phyloP scores from a whole-genome alignment of 2,113 vertebrate species.

The Anolis sagrei region DNA sequence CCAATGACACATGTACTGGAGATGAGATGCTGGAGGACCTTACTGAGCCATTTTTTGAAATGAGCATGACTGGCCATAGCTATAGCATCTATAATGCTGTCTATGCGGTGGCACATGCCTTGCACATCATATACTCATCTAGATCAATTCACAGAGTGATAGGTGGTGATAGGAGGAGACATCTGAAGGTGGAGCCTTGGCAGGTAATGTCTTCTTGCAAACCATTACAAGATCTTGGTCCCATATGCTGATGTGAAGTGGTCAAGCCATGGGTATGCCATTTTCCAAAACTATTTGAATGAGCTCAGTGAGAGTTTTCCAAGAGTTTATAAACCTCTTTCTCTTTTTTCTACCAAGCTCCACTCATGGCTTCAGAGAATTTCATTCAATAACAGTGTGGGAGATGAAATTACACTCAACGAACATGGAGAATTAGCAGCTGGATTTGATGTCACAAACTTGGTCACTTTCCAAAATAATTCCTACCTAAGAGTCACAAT shows the following conservation, averaged over 20 bases:
- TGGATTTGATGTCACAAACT: not conserved
- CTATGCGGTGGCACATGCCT: not conserved
- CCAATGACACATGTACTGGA: not conserved
- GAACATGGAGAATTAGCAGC: not conserved
- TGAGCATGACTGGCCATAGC: not conserved
- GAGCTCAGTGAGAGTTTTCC: too few relatives aligned
- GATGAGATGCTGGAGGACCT: not conserved
- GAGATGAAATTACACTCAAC: not conserved
- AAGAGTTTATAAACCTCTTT: not conserved
- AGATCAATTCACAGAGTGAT: not conserved
- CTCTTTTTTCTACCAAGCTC: not conserved
- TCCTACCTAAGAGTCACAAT: not conserved
- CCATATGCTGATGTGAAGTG: not conserved
- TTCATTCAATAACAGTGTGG: conserved; percentile 2
- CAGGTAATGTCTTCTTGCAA: not conserved
- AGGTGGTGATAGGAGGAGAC: rapidly evolving
- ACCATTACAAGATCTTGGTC: too few relatives aligned
- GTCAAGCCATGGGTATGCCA: not conserved
- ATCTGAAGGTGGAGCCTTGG: not conserved
- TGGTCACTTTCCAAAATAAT: conserved; percentile 1
- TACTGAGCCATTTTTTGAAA: not conserved
- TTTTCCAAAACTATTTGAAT: not conserved
- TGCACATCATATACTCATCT: not conserved
- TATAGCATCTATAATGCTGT: conserved; percentile 3
- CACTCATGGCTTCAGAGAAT: not conserved